Evolutionary conservation across 2,888 invertebrate species (phyloP).

Genomic region (Seladonia tumulorum): DNA sequence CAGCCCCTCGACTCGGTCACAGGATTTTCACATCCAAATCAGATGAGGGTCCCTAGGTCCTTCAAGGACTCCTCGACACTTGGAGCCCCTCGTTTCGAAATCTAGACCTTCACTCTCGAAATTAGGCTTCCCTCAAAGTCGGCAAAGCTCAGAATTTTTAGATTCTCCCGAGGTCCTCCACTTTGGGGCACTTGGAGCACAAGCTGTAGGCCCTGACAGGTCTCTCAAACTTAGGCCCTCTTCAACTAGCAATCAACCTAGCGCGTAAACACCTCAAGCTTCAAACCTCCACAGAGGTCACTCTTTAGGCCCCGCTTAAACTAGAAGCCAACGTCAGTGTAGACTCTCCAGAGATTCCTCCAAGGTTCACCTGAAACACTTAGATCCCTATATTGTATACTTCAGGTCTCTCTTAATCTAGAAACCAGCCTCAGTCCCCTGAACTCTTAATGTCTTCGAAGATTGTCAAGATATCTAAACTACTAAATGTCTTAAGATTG

Average conservation of each 20-base stretch:
- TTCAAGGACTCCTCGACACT: background rate
- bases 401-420: background rate
- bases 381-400: background rate
- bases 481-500: background rate
- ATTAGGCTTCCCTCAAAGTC: too few species aligned
- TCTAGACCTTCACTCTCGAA: background rate
- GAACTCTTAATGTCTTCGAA: background rate
- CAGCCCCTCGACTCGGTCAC: background rate
- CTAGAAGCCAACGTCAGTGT: background rate
- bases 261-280: background rate
- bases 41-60: background rate
- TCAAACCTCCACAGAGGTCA: background rate
- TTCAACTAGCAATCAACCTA: too few species aligned
- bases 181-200: background rate
- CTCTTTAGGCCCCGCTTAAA: background rate
- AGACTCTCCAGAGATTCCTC: background rate
- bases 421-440: background rate
- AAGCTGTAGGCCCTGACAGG: background rate
- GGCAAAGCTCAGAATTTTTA: background rate
- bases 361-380: background rate
- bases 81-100: background rate
- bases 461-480: background rate
- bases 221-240: background rate
- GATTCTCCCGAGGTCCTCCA: background rate
- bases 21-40: background rate